These are phyloP conservation scores for Gymnocephalus cernua DNA, from an alignment of 2,113 vertebrate species.

Conservation along the genomic window DNA sequence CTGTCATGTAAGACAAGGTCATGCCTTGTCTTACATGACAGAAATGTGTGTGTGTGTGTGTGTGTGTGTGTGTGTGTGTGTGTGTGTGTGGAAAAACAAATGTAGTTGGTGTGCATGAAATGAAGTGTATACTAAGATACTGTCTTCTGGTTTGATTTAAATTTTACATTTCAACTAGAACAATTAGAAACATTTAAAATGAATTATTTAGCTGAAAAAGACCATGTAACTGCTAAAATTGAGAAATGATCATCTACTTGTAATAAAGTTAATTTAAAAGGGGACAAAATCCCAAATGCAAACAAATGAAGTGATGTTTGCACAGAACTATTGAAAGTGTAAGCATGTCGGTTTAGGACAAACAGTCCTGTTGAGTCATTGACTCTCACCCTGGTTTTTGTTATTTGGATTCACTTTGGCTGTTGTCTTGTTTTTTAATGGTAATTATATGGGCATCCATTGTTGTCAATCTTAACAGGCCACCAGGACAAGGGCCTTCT, in stretches of 20 bases:
- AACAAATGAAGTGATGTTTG: conserved; percentile 19
- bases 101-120: background rate
- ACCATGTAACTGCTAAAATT: background rate
- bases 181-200: background rate
- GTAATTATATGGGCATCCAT: no score
- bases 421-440: background rate
- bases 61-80: no score
- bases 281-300: background rate
- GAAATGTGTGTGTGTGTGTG: no score
- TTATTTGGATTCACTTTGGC: conserved; percentile 29
- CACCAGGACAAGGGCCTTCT: background rate
- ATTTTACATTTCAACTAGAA: background rate
- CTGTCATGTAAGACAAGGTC: background rate
- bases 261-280: conserved; percentile 9
- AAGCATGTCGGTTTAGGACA: conserved; percentile 40
- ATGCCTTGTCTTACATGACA: no score
- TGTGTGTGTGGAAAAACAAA: background rate
- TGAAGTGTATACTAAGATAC: background rate
- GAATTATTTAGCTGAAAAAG: background rate
- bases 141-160: background rate
- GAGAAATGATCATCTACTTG: background rate
- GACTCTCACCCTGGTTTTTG: conserved; percentile 39
- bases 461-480: background rate
- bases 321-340: conserved; percentile 50
- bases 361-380: conserved; percentile 56